phyloP scores from a whole-genome alignment of 2,113 vertebrate genomes.

The Amblyopsis rosae region DNA sequence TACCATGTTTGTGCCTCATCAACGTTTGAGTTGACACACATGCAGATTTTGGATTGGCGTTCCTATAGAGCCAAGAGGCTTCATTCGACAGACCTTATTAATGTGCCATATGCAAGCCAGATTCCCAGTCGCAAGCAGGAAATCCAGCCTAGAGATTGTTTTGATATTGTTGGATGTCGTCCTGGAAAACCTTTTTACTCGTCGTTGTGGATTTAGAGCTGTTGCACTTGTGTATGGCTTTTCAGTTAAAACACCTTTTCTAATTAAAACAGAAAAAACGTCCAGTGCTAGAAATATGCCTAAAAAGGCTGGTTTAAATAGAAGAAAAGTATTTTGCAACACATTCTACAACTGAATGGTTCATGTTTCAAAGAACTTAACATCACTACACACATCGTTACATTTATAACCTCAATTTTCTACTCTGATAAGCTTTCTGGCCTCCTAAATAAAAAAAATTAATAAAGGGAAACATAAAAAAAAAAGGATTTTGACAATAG shows the following conservation, averaged over 20 bases:
- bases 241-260: constrained; percentile 51
- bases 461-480: too few species aligned
- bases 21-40: too few species aligned
- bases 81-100: constrained; percentile 8
- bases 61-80: too few species aligned
- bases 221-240: constrained; percentile 13
- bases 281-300: constrained; percentile 25
- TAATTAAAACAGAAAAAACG: constrained; percentile 41
- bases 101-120: constrained; percentile 5
- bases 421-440: too few species aligned
- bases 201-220: constrained; percentile 55
- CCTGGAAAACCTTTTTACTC: constrained; percentile 68
- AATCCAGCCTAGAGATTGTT: constrained; percentile 71
- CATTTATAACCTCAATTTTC: too few species aligned
- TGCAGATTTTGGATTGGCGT: too few species aligned
- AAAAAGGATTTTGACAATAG: too few species aligned
- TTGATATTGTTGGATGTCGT: constrained; percentile 73
- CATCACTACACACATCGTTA: too few species aligned
- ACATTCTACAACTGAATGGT: too few species aligned
- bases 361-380: too few species aligned
- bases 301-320: background rate
- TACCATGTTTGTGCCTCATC: too few species aligned
- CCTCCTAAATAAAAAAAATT: too few species aligned
- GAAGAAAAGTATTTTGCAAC: background rate
- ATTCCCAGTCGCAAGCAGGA: constrained; percentile 45